phyloP scores from a whole-genome alignment of 1,140 invertebrate genomes.

The Lepeophtheirus salmonis region DNA sequence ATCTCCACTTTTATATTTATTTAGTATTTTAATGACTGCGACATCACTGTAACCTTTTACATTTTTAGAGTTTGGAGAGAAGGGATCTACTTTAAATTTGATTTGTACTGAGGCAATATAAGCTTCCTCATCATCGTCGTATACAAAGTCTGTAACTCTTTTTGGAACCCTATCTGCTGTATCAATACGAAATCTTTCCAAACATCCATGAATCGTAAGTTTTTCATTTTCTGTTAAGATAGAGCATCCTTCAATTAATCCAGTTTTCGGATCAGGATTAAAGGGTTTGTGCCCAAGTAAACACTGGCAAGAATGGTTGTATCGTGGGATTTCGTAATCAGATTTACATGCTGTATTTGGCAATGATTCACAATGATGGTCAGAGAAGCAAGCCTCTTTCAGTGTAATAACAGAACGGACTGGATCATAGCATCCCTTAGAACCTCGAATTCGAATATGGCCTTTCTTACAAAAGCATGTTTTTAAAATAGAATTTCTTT shows the following conservation, averaged over 20 bases:
- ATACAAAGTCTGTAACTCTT: neutral
- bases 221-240: constrained; percentile 9
- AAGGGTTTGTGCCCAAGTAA: constrained; percentile 16
- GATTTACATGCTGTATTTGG: constrained; percentile 11
- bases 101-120: constrained; percentile 1
- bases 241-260: constrained; percentile 17
- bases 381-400: constrained; percentile 15
- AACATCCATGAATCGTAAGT: constrained; percentile 9
- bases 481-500: constrained; percentile 5
- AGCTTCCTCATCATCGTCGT: neutral
- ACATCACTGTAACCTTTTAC: neutral
- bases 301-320: constrained; percentile 16
- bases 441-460: constrained; percentile 4
- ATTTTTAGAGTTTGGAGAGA: neutral
- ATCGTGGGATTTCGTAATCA: constrained; percentile 6
- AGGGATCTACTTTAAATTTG: neutral
- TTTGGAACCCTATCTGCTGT: constrained; percentile 10
- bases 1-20: neutral
- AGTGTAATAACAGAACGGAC: constrained; percentile 12
- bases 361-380: constrained; percentile 15
- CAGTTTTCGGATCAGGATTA: constrained; percentile 12
- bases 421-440: constrained; percentile 18
- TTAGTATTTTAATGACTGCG: constrained; percentile 5
- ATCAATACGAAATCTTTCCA: constrained; percentile 7
- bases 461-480: constrained; percentile 15